Evolutionary conservation across 2,797 vertebrate species (phyloP).

Genomic region (Apogon talboti): DNA sequence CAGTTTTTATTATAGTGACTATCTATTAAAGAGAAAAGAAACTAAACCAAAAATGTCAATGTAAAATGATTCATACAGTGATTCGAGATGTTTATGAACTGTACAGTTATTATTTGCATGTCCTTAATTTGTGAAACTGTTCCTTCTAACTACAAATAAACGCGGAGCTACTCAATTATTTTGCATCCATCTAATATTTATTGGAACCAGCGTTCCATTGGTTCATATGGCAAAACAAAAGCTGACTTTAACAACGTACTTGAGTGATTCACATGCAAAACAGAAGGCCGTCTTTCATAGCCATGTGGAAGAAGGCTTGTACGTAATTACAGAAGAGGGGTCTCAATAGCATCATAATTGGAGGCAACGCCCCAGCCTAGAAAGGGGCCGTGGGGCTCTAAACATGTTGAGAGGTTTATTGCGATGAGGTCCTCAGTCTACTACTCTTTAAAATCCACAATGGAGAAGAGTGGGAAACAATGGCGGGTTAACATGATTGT

Average conservation of each 20-base stretch:
- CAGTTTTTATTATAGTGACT: background rate
- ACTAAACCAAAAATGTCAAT: constrained; percentile 12
- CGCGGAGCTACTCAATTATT: constrained; percentile 11
- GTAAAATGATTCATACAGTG: constrained; percentile 17
- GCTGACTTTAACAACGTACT: constrained; percentile 50
- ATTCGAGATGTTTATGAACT: constrained; percentile 1
- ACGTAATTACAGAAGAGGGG: constrained; percentile 75
- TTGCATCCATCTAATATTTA: constrained; percentile 42
- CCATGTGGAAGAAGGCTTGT: constrained; percentile 64
- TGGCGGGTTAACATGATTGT: constrained; percentile 76
- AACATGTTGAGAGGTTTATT: constrained; percentile 78
- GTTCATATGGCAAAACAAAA: constrained; percentile 52
- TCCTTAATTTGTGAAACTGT: constrained; percentile 17
- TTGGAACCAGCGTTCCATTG: constrained; percentile 18
- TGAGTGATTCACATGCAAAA: constrained; percentile 72
- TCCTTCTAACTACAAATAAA: background rate
- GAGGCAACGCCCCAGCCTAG: constrained; percentile 64
- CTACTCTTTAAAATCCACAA: constrained; percentile 65
- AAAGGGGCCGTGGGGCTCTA: constrained; percentile 63
- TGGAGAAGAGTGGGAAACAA: constrained; percentile 73
- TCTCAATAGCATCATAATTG: constrained; percentile 75
- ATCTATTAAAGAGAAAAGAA: constrained; percentile 5
- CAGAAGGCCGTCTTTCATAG: constrained; percentile 44
- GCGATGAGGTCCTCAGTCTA: constrained; percentile 66
- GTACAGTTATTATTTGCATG: constrained; percentile 11